phyloP scores from a whole-genome alignment of 2,888 invertebrate species.

The Chrysolina oricalcia region DNA sequence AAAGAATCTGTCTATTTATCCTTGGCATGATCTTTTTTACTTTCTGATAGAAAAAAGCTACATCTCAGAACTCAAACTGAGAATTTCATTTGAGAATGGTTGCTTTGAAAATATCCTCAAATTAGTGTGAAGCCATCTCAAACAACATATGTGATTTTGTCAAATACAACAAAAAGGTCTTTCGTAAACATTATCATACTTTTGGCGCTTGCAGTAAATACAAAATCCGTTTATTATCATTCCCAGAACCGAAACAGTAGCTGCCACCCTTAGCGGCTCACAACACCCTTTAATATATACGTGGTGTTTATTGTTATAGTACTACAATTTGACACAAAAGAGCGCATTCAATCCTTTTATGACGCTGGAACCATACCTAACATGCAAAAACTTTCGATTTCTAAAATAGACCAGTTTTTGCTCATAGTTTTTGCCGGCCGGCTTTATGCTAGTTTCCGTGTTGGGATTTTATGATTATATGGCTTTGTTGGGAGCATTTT shows the following conservation, averaged over 20 bases:
- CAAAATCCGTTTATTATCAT: slow-evolving; percentile 42
- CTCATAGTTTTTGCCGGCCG: slow-evolving; percentile 42
- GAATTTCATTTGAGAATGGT: too few species aligned
- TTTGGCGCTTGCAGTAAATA: slow-evolving; percentile 15
- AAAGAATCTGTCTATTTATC: too few species aligned
- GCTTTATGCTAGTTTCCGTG: slow-evolving; percentile 34
- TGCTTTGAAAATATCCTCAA: too few species aligned
- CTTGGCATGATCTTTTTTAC: too few species aligned
- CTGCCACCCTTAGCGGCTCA: slow-evolving; percentile 61
- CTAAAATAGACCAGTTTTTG: slow-evolving; percentile 50
- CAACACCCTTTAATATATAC: slow-evolving; percentile 59
- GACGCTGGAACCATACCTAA: slow-evolving; percentile 54
- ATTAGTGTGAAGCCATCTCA: too few species aligned
- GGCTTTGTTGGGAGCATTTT: slow-evolving; percentile 32
- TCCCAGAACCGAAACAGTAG: slow-evolving; percentile 61
- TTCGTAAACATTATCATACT: background rate
- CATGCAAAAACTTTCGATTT: slow-evolving; percentile 60
- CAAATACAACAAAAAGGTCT: too few species aligned
- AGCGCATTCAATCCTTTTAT: slow-evolving; percentile 55
- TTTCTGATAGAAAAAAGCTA: too few species aligned
- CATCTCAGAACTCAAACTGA: too few species aligned
- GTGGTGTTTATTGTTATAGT: slow-evolving; percentile 59
- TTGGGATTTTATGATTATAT: slow-evolving; percentile 40
- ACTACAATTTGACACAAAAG: slow-evolving; percentile 53
- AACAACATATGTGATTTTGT: too few species aligned